Evolutionary conservation across 2,888 invertebrate species (phyloP).

Genomic region (Thymelicus sylvestris): DNA sequence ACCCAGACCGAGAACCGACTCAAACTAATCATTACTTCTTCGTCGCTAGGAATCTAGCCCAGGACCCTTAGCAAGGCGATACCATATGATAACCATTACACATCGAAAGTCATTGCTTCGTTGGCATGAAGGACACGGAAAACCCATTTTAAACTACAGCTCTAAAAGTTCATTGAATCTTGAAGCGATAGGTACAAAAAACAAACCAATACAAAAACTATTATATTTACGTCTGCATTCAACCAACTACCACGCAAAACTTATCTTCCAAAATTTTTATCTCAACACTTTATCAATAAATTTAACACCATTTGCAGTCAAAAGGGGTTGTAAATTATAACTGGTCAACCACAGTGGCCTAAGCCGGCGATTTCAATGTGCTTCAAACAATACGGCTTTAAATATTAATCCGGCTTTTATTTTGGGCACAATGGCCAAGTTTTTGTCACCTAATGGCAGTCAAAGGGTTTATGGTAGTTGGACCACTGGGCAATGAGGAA

Average conservation of each 20-base stretch:
- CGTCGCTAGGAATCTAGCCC: too few relatives aligned
- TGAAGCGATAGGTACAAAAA: too few relatives aligned
- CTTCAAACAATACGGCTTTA: constrained; percentile 24
- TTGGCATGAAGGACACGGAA: too few relatives aligned
- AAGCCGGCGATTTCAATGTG: constrained; percentile 26
- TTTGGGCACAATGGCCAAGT: constrained; percentile 24
- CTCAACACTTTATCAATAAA: constrained; percentile 30
- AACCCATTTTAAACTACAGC: too few relatives aligned
- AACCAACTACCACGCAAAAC: neutral
- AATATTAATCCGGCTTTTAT: constrained; percentile 39
- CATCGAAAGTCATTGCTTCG: too few relatives aligned
- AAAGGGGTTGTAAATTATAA: constrained; percentile 32
- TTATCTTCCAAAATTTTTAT: constrained; percentile 4
- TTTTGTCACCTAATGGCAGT: constrained; percentile 35
- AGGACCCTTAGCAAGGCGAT: too few relatives aligned
- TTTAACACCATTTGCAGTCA: constrained; percentile 20
- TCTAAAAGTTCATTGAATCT: too few relatives aligned
- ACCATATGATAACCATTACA: too few relatives aligned
- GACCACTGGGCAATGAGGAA: constrained; percentile 7
- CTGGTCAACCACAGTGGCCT: constrained; percentile 35
- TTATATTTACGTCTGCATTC: neutral
- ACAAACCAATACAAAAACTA: neutral
- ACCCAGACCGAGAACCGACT: too few relatives aligned
- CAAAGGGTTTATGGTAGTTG: constrained; percentile 23
- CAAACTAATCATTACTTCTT: too few relatives aligned